Evolutionary conservation across 2,113 vertebrate species (phyloP).

Genomic region (Scophthalmus maximus): DNA sequence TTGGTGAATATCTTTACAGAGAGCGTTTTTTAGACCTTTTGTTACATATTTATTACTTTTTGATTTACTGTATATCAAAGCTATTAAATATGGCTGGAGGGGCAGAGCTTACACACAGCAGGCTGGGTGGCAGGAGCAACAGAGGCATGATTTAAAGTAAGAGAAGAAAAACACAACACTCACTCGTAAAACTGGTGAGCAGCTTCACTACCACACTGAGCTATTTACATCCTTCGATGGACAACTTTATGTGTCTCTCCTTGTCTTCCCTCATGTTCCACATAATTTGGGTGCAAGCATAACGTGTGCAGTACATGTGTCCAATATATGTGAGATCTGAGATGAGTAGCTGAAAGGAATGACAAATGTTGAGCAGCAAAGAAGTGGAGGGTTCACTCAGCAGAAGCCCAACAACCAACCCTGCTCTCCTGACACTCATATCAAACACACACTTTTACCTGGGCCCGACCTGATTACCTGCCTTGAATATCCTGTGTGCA

Average conservation of each 20-base stretch:
- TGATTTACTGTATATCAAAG: slow-evolving; percentile 10
- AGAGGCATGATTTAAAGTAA: slow-evolving; percentile 12
- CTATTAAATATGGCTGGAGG: not conserved
- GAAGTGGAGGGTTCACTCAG: not conserved
- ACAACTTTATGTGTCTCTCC: slow-evolving; percentile 23
- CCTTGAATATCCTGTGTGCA: not conserved
- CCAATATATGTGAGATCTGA: slow-evolving; percentile 25
- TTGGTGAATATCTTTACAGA: not conserved
- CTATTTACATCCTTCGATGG: slow-evolving; percentile 23
- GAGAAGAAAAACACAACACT: slow-evolving; percentile 4
- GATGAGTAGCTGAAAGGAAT: slow-evolving; percentile 12
- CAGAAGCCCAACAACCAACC: not conserved
- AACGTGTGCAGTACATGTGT: slow-evolving; percentile 41
- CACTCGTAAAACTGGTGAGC: not conserved
- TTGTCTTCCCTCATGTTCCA: slow-evolving; percentile 41
- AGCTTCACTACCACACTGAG: not conserved
- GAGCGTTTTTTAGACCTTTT: not conserved
- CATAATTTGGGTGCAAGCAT: slow-evolving; percentile 24
- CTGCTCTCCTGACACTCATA: too few species aligned
- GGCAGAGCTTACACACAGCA: not conserved
- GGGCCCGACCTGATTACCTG: too few species aligned
- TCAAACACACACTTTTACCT: too few species aligned
- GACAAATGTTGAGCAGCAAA: not conserved
- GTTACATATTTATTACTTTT: slow-evolving; percentile 1
- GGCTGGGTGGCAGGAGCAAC: slow-evolving; percentile 13